phyloP scores from a whole-genome alignment of 1,140 invertebrate species.

The Lineus longissimus region DNA sequence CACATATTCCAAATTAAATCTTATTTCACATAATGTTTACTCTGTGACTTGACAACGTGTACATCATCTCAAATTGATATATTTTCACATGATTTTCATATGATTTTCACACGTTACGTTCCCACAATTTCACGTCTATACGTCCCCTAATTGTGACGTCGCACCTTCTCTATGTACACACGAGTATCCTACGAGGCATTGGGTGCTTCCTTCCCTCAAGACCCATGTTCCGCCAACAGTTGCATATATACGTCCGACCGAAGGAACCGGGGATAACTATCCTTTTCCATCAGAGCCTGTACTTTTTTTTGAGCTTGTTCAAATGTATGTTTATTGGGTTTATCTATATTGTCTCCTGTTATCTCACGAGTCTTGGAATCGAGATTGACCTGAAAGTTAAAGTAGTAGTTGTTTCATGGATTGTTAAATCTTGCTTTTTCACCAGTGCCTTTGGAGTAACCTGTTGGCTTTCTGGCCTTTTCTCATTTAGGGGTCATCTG shows the following conservation, averaged over 20 bases:
- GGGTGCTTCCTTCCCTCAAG: too few species aligned
- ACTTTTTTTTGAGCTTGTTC: conserved; percentile 60
- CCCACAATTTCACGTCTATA: too few species aligned
- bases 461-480: background rate
- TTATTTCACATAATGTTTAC: too few species aligned
- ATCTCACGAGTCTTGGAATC: conserved; percentile 58
- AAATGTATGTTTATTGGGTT: conserved; percentile 53
- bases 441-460: background rate
- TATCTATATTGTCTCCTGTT: conserved; percentile 49
- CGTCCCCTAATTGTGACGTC: too few species aligned
- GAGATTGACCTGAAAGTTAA: conserved; percentile 57
- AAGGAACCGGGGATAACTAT: conserved; percentile 60
- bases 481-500: background rate
- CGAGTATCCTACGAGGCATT: too few species aligned
- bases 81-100: too few species aligned
- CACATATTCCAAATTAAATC: too few species aligned
- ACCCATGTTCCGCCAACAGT: conserved; percentile 11
- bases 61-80: too few species aligned
- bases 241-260: conserved; percentile 48
- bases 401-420: conserved; percentile 18
- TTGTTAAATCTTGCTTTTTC: background rate
- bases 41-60: too few species aligned
- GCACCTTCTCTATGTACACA: too few species aligned
- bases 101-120: too few species aligned
- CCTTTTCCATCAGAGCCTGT: conserved; percentile 60